Evolutionary conservation across 2,888 invertebrate genomes (phyloP).

Genomic region (Digitonthophagus gazella): DNA sequence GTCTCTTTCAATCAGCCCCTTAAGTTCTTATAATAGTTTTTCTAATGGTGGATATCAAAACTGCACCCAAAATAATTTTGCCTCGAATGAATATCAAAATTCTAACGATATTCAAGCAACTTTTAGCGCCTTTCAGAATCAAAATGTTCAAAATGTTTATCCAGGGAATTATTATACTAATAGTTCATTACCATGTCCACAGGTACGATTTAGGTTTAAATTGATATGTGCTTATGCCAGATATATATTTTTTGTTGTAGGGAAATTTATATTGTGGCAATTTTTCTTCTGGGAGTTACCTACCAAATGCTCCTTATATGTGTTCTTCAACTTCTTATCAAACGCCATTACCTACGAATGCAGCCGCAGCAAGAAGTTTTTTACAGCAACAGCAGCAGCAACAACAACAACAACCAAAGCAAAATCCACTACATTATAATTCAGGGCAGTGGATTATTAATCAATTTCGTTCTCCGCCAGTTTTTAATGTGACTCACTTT

Average conservation of each 20-base stretch:
- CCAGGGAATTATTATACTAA: conserved; percentile 18
- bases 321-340: conserved; percentile 19
- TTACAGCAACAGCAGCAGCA: conserved; percentile 20
- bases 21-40: conserved; percentile 22
- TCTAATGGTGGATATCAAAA: conserved; percentile 19
- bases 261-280: conserved; percentile 24
- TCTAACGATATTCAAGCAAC: conserved; percentile 21
- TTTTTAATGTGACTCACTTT: conserved; percentile 24
- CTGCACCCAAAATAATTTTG: conserved; percentile 18
- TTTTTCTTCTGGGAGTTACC: conserved; percentile 20
- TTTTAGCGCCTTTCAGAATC: conserved; percentile 20
- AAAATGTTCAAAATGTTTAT: conserved; percentile 19
- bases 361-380: conserved; percentile 23
- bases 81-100: conserved; percentile 22
- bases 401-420: conserved; percentile 26
- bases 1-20: conserved; percentile 17
- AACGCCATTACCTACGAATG: not conserved
- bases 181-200: conserved; percentile 18
- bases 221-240: not conserved
- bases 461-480: conserved; percentile 27
- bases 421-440: conserved; percentile 24
- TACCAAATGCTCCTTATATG: conserved; percentile 14
- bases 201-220: not conserved
- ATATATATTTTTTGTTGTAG: not conserved
- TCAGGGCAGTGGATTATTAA: conserved; percentile 28